phyloP scores from a whole-genome alignment of 2,888 invertebrate species.

The Rhodophaea formosa region DNA sequence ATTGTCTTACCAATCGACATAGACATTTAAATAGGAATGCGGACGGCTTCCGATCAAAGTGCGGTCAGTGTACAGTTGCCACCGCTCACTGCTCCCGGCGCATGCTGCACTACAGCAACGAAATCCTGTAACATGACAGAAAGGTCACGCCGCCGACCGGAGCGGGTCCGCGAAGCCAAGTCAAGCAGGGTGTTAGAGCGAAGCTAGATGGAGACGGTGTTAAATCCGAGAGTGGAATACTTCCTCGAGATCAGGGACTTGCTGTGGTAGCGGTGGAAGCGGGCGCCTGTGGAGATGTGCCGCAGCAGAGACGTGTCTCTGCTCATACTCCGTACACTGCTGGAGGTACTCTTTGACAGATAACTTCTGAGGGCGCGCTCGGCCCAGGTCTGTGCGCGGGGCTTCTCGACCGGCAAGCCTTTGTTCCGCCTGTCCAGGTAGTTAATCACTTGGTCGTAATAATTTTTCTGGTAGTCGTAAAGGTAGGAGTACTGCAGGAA shows the following conservation, averaged over 20 bases:
- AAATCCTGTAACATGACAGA: slow-evolving; percentile 76
- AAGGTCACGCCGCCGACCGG: slow-evolving; percentile 67
- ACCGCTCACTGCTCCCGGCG: slow-evolving; percentile 33
- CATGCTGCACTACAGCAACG: slow-evolving; percentile 61
- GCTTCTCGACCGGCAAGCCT: slow-evolving; percentile 85
- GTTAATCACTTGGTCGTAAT: slow-evolving; percentile 92
- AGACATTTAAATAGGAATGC: slow-evolving; percentile 67
- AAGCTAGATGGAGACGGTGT: slow-evolving; percentile 76
- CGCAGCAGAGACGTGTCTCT: slow-evolving; percentile 80
- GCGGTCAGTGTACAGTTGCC: slow-evolving; percentile 35
- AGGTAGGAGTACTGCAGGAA: slow-evolving; percentile 91
- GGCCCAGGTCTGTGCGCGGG: slow-evolving; percentile 92
- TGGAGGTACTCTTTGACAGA: slow-evolving; percentile 84
- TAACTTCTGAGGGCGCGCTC: slow-evolving; percentile 90
- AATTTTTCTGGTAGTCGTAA: slow-evolving; percentile 91
- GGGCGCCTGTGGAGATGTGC: slow-evolving; percentile 84
- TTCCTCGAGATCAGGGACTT: slow-evolving; percentile 88
- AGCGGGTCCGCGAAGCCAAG: slow-evolving; percentile 64
- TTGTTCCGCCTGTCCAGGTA: slow-evolving; percentile 89
- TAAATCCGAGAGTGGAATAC: slow-evolving; percentile 82
- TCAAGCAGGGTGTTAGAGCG: slow-evolving; percentile 72
- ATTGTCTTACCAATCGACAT: slow-evolving; percentile 69
- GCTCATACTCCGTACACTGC: slow-evolving; percentile 83
- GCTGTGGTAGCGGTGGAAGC: slow-evolving; percentile 87
- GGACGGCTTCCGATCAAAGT: slow-evolving; percentile 62